Conservation (phyloP, 2,113 vertebrate genomes). For the Galemys pyrenaicus region DNA sequence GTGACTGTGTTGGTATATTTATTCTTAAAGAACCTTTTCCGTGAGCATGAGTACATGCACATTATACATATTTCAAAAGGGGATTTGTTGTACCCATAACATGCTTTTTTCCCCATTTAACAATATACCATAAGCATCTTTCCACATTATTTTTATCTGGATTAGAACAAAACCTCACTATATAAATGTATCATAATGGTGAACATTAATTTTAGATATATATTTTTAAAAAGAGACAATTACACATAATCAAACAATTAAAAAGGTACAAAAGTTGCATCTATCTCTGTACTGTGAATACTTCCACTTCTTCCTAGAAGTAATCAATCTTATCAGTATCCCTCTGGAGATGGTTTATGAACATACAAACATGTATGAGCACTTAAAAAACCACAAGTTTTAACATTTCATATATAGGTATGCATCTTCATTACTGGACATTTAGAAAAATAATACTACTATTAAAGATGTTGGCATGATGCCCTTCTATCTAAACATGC, state of each 20-base stretch:
- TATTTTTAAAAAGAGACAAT: constrained; percentile 13
- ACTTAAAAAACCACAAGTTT: neutral
- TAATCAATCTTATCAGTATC: constrained; percentile 23
- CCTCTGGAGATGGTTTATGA: neutral
- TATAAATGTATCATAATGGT: neutral
- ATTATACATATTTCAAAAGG: constrained; percentile 21
- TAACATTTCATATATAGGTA: neutral
- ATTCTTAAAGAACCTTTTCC: constrained; percentile 22
- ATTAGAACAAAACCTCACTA: constrained; percentile 20
- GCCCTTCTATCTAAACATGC: neutral
- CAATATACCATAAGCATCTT: constrained; percentile 13
- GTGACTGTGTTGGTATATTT: neutral
- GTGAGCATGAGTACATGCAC: neutral
- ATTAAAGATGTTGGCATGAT: neutral
- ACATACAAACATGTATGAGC: neutral
- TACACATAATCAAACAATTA: constrained; percentile 3
- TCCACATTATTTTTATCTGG: neutral
- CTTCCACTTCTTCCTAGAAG: neutral
- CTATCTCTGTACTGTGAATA: neutral
- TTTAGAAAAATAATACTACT: constrained; percentile 7
- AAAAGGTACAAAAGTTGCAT: neutral
- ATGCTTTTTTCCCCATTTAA: constrained; percentile 29
- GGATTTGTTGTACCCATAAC: neutral
- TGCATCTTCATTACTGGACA: neutral
- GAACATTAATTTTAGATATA: constrained; percentile 28